These are phyloP conservation scores for Microdon myrmicae DNA, from an alignment of 2,888 invertebrate species.

Conservation along the genomic window DNA sequence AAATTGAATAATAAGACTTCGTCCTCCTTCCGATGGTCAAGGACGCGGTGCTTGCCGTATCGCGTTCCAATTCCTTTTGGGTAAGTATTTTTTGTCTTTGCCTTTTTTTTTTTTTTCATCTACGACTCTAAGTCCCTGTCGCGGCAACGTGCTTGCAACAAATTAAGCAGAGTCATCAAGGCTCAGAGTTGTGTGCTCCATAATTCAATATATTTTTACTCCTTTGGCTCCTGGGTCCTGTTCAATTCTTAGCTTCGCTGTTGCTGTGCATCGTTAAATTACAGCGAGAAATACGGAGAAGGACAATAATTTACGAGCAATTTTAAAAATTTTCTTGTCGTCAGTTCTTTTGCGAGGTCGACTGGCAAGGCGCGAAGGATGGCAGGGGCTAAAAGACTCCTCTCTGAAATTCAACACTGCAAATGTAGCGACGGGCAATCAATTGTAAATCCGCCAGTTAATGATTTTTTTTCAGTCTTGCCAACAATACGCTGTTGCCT, in stretches of 20 bases:
- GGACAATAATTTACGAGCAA: slow-evolving; percentile 40
- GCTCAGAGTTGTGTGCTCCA: slow-evolving; percentile 23
- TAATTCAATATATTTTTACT: slow-evolving; percentile 36
- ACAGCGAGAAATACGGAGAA: slow-evolving; percentile 3
- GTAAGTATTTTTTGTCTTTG: no score
- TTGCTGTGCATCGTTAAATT: no score
- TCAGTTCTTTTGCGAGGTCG: slow-evolving; percentile 1
- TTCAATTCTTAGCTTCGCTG: slow-evolving; percentile 2
- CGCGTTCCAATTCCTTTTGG: no score
- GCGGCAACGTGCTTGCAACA: slow-evolving; percentile 37
- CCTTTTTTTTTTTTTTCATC: no score
- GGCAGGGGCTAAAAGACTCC: no score
- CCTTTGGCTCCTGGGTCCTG: slow-evolving; percentile 12
- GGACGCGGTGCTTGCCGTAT: no score
- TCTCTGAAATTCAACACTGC: slow-evolving; percentile 22
- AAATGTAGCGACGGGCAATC: slow-evolving; percentile 39
- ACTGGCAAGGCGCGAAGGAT: no score
- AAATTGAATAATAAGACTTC: no score
- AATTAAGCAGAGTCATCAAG: slow-evolving; percentile 39
- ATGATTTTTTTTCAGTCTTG: slow-evolving; percentile 19
- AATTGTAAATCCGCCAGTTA: slow-evolving; percentile 38
- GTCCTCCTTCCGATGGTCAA: no score
- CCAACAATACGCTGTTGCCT: slow-evolving; percentile 14
- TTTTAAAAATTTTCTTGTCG: slow-evolving; percentile 39
- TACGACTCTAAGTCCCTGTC: no score